These are phyloP conservation scores for Candidula unifasciata DNA, from an alignment of 2,888 invertebrate species.

Conservation along the genomic window DNA sequence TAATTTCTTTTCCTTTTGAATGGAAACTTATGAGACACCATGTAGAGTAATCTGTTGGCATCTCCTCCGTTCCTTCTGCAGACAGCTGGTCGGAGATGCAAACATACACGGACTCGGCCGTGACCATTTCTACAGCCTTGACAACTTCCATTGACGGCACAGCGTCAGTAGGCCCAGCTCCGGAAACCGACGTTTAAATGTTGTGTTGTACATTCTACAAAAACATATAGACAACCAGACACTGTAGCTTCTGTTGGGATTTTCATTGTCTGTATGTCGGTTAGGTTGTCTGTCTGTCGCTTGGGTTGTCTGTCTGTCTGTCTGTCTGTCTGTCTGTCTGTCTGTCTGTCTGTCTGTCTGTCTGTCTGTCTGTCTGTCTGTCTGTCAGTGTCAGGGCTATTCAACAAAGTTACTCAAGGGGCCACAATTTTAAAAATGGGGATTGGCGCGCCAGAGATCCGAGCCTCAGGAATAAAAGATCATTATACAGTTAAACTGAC, in stretches of 20 bases:
- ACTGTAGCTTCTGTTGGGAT: too few species aligned
- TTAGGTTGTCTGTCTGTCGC: not conserved
- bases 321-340: not conserved
- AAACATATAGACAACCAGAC: too few species aligned
- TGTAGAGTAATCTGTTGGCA: too few species aligned
- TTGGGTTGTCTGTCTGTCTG: not conserved
- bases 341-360: not conserved
- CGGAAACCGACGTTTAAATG: not conserved
- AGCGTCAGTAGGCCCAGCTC: not conserved
- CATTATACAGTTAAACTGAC: too few species aligned
- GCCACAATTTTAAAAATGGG: too few species aligned
- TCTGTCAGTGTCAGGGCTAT: not conserved
- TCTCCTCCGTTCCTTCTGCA: not conserved
- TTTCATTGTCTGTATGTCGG: not conserved
- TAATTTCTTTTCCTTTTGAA: too few species aligned
- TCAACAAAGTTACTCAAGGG: too few species aligned
- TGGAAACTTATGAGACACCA: too few species aligned
- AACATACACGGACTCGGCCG: not conserved
- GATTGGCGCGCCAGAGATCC: too few species aligned
- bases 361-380: not conserved
- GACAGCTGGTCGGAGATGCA: slow-evolving; percentile 21
- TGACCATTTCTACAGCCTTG: not conserved
- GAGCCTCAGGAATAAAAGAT: too few species aligned
- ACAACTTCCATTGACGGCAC: slow-evolving; percentile 14
- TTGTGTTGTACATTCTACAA: not conserved